Evolutionary conservation across 2,888 invertebrate genomes (phyloP), one percentile per base, ranked within the genome.

Genomic region (Lycaena phlaeas): DNA sequence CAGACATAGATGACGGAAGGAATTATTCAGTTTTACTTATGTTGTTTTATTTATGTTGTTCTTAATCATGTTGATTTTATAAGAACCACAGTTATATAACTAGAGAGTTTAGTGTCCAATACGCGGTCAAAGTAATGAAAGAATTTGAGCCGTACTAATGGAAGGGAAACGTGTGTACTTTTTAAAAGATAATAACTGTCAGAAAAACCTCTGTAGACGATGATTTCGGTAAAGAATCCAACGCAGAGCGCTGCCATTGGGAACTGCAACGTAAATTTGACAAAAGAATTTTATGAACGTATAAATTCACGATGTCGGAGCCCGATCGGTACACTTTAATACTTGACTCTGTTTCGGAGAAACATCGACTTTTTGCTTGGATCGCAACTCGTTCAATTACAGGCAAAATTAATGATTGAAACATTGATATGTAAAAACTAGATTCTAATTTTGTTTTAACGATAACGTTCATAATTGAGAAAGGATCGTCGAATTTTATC

Each of bases 221-320:
- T 74, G 73, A 70, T 75, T 78, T 78, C 79, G 67, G 63, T 62
- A 74, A 78, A 75, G 79, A 79, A 81, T 78, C 59, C 66, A 43
- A 49, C 48, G 47, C 51, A 45, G 42, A 48, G 46, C 49, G 44
- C 57, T 62, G 34, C 68, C 71, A 65, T 70, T 63, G 64, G 68
- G 72, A 70, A 61, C 69, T 62, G 59, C 72, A 66, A 61, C 67
- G 77, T 77, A 78, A 79, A 79, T 81, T 81, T 79, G 79, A 81
- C 79, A 81, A 77, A 79, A 73, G 79, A 68, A 82, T 81, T 75
- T 81, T 75, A 78, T 70, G 77, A 81, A 78, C 78, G 79, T 75
- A 81, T 79, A 78, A 72, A 77, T 71, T 74, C 72, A 68, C 57
- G 59, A 68, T 65, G 74, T 59, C 61, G 50, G 64, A 46, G 52